Conservation (phyloP, 2,888 invertebrate species). For the Spilarctia lutea region DNA sequence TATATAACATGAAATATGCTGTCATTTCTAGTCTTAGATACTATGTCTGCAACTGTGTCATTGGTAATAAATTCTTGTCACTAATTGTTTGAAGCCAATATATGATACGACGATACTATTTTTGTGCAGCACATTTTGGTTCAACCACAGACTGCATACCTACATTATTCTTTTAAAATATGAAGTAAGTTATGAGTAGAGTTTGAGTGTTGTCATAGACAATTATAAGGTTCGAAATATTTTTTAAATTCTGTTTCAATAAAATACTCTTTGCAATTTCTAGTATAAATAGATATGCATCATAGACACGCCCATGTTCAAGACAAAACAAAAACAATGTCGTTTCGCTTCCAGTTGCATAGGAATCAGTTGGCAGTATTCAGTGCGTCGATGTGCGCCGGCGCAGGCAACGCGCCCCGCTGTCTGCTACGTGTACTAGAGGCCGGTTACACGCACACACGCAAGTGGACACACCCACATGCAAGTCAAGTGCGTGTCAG, state of each 20-base stretch:
- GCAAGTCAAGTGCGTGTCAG: constrained; percentile 27
- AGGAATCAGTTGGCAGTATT: constrained; percentile 46
- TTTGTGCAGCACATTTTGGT: constrained; percentile 47
- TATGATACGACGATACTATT: constrained; percentile 49
- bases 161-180: constrained; percentile 13
- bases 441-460: constrained; percentile 44
- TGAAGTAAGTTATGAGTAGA: neutral
- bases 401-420: constrained; percentile 61
- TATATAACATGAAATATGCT: neutral
- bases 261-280: neutral
- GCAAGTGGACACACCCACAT: constrained; percentile 41
- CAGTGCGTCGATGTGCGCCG: constrained; percentile 35
- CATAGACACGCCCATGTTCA: constrained; percentile 3
- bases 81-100: constrained; percentile 58
- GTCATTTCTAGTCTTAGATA: constrained; percentile 35
- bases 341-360: constrained; percentile 20
- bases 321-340: constrained; percentile 18
- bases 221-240: neutral
- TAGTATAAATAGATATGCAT: neutral
- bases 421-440: constrained; percentile 57
- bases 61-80: constrained; percentile 48
- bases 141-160: constrained; percentile 24
- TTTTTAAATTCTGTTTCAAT: neutral
- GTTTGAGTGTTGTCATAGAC: neutral
- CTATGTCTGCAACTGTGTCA: constrained; percentile 34